phyloP scores from a whole-genome alignment of 2,113 vertebrate genomes.

The Elachura formosa region DNA sequence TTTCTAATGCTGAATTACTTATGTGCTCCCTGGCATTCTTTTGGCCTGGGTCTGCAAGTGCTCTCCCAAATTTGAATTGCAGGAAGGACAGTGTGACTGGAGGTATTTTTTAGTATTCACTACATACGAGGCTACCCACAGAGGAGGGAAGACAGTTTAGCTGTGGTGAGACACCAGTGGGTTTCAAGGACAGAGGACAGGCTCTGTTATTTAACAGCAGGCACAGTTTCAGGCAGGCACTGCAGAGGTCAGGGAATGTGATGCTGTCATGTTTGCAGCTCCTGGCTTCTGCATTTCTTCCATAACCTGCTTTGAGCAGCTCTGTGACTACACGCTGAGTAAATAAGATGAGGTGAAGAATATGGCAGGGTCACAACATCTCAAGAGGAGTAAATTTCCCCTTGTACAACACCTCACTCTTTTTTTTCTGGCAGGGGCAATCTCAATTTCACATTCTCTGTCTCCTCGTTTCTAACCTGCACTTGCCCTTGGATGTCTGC shows the following conservation, averaged over 20 bases:
- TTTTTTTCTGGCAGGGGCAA: background rate
- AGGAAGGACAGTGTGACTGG: background rate
- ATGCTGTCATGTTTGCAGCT: background rate
- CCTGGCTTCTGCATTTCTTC: background rate
- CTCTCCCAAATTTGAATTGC: background rate
- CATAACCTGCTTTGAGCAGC: background rate
- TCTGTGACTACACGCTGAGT: background rate
- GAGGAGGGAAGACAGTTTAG: background rate
- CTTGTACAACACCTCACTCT: background rate
- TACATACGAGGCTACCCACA: rapidly evolving
- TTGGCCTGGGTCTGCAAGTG: rapidly evolving
- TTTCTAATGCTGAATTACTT: background rate
- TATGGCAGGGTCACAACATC: background rate
- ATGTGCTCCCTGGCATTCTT: background rate
- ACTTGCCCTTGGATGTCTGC: background rate
- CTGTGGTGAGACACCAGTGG: rapidly evolving
- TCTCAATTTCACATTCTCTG: background rate
- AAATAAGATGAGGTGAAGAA: background rate
- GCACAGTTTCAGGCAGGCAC: background rate
- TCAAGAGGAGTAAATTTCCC: background rate
- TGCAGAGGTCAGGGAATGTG: background rate
- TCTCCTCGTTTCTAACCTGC: background rate
- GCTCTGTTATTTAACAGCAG: background rate
- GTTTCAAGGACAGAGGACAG: background rate
- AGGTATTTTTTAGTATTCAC: background rate